A percentile compares a stretch with the other conserved stretches of the same genome.
Evolutionary conservation across 2,797 vertebrate species (phyloP).

Genomic region (Oryzias sinensis): DNA sequence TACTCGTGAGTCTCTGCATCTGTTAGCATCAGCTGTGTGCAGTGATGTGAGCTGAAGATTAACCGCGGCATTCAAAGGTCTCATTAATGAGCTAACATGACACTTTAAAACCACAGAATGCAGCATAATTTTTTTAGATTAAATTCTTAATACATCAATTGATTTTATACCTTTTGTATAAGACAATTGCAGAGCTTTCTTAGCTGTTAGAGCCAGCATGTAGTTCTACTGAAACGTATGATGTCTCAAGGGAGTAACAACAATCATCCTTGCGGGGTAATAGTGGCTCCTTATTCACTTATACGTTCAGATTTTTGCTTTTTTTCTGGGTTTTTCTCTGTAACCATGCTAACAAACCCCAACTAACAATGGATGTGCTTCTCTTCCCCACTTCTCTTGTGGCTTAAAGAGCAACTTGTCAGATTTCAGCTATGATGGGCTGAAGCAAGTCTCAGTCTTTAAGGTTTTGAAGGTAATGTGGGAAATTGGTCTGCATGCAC

Average conservation of each 20-base stretch:
- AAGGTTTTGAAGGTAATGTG: slow-evolving; percentile 95
- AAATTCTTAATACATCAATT: too few species aligned
- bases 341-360: slow-evolving; percentile 35
- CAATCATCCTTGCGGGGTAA: slow-evolving; percentile 13
- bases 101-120: slow-evolving; percentile 9
- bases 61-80: slow-evolving; percentile 31
- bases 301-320: slow-evolving; percentile 3
- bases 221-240: slow-evolving; percentile 12
- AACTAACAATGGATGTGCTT: slow-evolving; percentile 87
- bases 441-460: slow-evolving; percentile 94
- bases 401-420: slow-evolving; percentile 93
- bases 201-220: slow-evolving; percentile 10
- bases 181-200: slow-evolving; percentile 10
- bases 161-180: slow-evolving; percentile 2
- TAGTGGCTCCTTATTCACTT: slow-evolving; percentile 31
- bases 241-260: slow-evolving; percentile 7
- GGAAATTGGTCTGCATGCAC: slow-evolving; percentile 61
- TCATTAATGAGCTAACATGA: slow-evolving; percentile 10
- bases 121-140: background rate
- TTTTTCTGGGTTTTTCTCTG: slow-evolving; percentile 21
- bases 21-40: slow-evolving; percentile 57
- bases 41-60: slow-evolving; percentile 43
- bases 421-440: slow-evolving; percentile 90
- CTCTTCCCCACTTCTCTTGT: slow-evolving; percentile 80
- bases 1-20: slow-evolving; percentile 91